Evolutionary conservation across 2,888 invertebrate genomes (phyloP), one percentile per base, ranked within the genome.

Genomic region (Macrosiphum euphorbiae): DNA sequence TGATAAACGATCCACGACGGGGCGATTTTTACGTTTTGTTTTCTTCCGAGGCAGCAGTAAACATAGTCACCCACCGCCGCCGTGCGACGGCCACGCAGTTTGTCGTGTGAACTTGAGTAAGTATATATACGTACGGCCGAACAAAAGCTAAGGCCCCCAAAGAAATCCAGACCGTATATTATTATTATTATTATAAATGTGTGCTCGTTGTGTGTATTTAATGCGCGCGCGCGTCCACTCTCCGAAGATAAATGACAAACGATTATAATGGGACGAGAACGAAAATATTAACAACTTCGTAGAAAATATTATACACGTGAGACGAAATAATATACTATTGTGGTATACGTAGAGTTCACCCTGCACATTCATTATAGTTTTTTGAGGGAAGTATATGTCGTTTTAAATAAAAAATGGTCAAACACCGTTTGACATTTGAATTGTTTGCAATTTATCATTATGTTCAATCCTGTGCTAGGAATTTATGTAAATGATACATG

Each of bases 1-100:
- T 93, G 93, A 93, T 93, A 93, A 93, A 93, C 93, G 93, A 93
- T 93, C 93, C 47, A 44, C 92, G 78, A 16, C 92, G 78, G 92
- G 89, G 35, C 89, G 78, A 93, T 93, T 88, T 88, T 92, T 35
- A 78, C 35, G 78, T 78, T 78, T 92, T 78, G 41, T 52, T 10
- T 50, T 91, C 44, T 58, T 85, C 16, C 20, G 47, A 67, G 10
- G 11, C 61, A 24, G 92, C 61, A 86, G 35, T 78, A 78, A 35
- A 78, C 8, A 67, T 13, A 78, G 78, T 78, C 35, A 78, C 78
- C 28, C 52, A 58, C 41, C n/a, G 41, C 41, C 44, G 24, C 35
- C 11, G 5, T 35, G 88, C 24, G 35, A 47, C n/a, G 47, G 61
- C 91, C 44, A n/a, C n/a, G 90, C 50, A 28, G 90, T 90, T 67